Evolutionary conservation across 2,888 invertebrate genomes (phyloP).

Genomic region (Phyllotreta cruciferae): DNA sequence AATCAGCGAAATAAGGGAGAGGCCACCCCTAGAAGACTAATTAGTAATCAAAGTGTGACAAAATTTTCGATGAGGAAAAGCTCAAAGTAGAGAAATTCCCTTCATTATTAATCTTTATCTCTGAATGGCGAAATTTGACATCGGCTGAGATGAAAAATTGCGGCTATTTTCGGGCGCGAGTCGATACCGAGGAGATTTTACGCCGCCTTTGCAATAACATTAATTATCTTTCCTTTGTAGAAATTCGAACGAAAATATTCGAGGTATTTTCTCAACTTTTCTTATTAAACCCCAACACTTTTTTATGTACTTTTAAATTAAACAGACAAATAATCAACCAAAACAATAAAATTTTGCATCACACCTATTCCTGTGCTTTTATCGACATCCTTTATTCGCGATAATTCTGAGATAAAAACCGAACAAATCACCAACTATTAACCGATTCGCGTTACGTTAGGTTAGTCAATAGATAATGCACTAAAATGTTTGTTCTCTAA

Average conservation of each 20-base stretch:
- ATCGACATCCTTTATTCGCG: too few species aligned
- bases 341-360: too few species aligned
- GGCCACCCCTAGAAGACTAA: constrained; percentile 63
- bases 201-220: constrained; percentile 12
- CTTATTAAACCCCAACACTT: too few species aligned
- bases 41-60: constrained; percentile 68
- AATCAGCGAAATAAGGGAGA: constrained; percentile 60
- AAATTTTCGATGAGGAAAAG: constrained; percentile 52
- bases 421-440: too few species aligned
- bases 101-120: constrained; percentile 45
- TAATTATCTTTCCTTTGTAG: constrained; percentile 8
- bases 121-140: constrained; percentile 40
- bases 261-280: too few species aligned
- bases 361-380: too few species aligned
- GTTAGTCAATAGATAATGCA: too few species aligned
- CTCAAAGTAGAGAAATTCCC: constrained; percentile 44
- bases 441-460: too few species aligned
- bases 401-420: too few species aligned
- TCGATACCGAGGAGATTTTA: constrained; percentile 26
- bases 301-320: too few species aligned
- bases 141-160: constrained; percentile 41
- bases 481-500: constrained; percentile 4
- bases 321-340: too few species aligned
- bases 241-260: too few species aligned
- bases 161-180: constrained; percentile 24